Base-by-base conservation (phyloP, 2,113 vertebrate genomes). In the Xiphophorus couchianus region DNA sequence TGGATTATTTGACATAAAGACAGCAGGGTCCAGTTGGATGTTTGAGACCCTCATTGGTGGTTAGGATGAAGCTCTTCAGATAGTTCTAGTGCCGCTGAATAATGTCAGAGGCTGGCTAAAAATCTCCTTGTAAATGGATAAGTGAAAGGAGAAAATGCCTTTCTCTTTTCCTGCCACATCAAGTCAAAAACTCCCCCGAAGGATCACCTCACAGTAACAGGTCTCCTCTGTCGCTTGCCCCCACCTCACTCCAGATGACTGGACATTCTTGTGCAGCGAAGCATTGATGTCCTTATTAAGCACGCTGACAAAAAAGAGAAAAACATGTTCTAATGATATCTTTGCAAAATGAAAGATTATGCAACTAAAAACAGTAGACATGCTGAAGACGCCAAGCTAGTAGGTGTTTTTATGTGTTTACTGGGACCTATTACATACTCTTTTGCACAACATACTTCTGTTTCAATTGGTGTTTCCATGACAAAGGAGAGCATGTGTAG, bases 121-220 rank as follows among this genome's bases (percentile, higher is more conserved):
- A 33, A 25, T 95, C 82, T 1, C 93, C 94, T 62, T 91, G 76
- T 74, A 35, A 94, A 89, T 0, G 95, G 93, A 51, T 96, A 81
- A 29, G 94, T 95, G 82, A 96, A 93, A 64, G 93, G 96, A 0
- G 94, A 86, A 75, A 96, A 96, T 0, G 95, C 93, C 44, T 84
- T 88, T 48, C 54, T 6, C 6, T 51, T 51, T 51, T 15, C 48
- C 19, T 51, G 15, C 77, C 44, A 33, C 30, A 82, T 69, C 39
- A 85, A 62, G 51, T 61, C 74, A 65, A 78, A 86, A 85, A 81
- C 68, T 65, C 71, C 61, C 37, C 71, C 14, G 30, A n/a, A 62
- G 69, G 60, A 48, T 73, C 37, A 35, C 44, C 8, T 39, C 7
- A 71, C 60, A 62, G 81, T 67, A 72, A 74, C 76, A 60, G 75